phyloP scores from a whole-genome alignment of 2,797 vertebrate species.

The Paratrypauchen microcephalus region DNA sequence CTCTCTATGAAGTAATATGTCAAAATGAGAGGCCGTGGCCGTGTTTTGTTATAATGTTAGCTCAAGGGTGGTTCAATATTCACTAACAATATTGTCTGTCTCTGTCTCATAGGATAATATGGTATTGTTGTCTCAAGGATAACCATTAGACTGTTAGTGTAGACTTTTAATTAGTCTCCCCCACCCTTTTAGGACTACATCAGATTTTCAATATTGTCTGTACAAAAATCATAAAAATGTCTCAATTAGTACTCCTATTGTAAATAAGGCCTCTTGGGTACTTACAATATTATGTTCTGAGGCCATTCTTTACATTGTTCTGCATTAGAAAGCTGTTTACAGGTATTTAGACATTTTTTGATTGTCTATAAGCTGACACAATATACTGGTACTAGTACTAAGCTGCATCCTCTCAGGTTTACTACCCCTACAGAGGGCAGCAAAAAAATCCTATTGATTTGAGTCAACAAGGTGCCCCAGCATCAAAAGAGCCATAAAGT shows the following conservation, averaged over 20 bases:
- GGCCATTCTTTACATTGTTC: background rate
- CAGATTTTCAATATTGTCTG: background rate
- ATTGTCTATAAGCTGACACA: background rate
- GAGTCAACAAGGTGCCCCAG: background rate
- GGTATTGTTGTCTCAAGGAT: conserved; percentile 25
- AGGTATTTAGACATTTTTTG: background rate
- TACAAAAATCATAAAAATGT: background rate
- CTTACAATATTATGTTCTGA: background rate
- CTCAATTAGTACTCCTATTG: background rate
- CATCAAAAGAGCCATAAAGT: conserved; percentile 2
- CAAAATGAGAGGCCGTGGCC: conserved; percentile 18
- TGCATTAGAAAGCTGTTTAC: conserved; percentile 3
- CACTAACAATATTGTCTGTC: conserved; percentile 45
- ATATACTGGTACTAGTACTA: background rate
- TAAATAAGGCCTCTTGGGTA: background rate
- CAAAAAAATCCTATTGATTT: background rate
- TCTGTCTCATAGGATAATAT: conserved; percentile 48
- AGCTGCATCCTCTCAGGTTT: conserved; percentile 8
- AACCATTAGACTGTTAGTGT: conserved; percentile 59
- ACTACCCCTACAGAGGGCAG: background rate
- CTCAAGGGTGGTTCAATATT: conserved; percentile 26
- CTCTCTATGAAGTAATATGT: conserved; percentile 16
- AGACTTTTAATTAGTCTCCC: conserved; percentile 5
- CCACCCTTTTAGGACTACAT: conserved; percentile 8
- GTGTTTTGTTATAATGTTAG: conserved; percentile 27